Evolutionary conservation across 2,888 invertebrate genomes (phyloP).

Genomic region (Patella ulyssiponensis): DNA sequence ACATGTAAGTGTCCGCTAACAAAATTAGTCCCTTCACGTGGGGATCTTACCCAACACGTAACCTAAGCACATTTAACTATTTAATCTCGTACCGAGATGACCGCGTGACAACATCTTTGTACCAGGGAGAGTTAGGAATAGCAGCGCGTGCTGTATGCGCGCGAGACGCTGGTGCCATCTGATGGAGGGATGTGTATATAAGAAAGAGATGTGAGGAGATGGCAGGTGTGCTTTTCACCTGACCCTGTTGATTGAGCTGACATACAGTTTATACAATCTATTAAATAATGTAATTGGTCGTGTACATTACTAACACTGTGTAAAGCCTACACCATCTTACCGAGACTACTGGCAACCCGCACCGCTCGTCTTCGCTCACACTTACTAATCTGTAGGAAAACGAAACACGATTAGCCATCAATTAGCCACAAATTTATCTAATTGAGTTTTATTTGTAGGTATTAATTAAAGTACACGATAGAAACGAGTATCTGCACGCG

Average conservation of each 20-base stretch:
- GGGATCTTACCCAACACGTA: not conserved
- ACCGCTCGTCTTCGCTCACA: slow-evolving; percentile 13
- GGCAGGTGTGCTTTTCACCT: slow-evolving; percentile 11
- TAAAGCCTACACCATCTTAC: not conserved
- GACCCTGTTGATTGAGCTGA: slow-evolving; percentile 5
- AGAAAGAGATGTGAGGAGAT: slow-evolving; percentile 20
- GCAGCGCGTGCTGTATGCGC: slow-evolving; percentile 18
- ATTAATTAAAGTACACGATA: slow-evolving; percentile 24
- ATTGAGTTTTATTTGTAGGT: slow-evolving; percentile 30
- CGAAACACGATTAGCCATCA: slow-evolving; percentile 26
- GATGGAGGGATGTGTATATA: slow-evolving; percentile 14
- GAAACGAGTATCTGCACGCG: slow-evolving; percentile 8
- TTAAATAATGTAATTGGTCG: slow-evolving; percentile 27
- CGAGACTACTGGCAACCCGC: slow-evolving; percentile 1
- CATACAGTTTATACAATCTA: slow-evolving; percentile 25
- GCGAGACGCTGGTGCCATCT: slow-evolving; percentile 22
- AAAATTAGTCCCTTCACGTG: slow-evolving; percentile 10
- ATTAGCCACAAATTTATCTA: slow-evolving; percentile 30
- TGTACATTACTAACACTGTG: slow-evolving; percentile 14
- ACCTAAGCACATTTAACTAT: slow-evolving; percentile 9
- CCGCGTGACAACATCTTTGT: slow-evolving; percentile 17
- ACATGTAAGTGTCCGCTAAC: slow-evolving; percentile 12
- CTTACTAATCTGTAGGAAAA: slow-evolving; percentile 17
- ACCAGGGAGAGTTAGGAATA: slow-evolving; percentile 17
- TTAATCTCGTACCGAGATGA: slow-evolving; percentile 16